Conservation (phyloP, 2,888 invertebrate genomes). For the Hyppa rectilinea region DNA sequence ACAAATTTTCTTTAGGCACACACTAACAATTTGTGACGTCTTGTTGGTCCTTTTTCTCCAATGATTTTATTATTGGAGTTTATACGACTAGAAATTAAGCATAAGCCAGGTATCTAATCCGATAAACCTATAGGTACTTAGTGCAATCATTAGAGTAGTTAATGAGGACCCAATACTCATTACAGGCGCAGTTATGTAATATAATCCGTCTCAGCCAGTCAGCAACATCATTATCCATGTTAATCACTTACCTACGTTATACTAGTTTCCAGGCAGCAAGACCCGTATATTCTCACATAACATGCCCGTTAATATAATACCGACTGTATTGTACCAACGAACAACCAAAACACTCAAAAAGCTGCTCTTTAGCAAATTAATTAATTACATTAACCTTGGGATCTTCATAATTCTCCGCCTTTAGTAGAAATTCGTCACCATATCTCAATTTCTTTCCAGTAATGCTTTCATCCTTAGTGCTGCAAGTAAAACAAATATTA, state of each 20-base stretch:
- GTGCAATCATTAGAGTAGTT: constrained; percentile 13
- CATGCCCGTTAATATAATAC: neutral
- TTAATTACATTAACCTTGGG: constrained; percentile 74
- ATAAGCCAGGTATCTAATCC: neutral
- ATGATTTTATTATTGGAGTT: no score
- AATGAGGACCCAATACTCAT: constrained; percentile 7
- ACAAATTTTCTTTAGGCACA: neutral
- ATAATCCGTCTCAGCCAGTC: neutral
- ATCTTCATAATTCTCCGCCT: constrained; percentile 85
- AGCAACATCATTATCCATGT: neutral
- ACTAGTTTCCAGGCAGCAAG: neutral
- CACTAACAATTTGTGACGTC: neutral
- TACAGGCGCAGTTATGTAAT: constrained; percentile 5
- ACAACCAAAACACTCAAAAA: constrained; percentile 7
- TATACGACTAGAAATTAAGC: neutral
- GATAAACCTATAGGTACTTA: neutral
- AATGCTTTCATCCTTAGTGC: constrained; percentile 74
- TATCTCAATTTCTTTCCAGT: constrained; percentile 83
- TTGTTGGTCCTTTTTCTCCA: neutral
- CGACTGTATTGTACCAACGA: neutral
- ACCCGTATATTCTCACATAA: neutral
- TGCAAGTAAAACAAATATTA: constrained; percentile 65
- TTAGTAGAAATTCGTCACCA: constrained; percentile 85
- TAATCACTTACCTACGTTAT: neutral
- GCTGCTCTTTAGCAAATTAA: neutral